Evolutionary conservation across 2,797 vertebrate species (phyloP).

Genomic region (Diplodus sargus): DNA sequence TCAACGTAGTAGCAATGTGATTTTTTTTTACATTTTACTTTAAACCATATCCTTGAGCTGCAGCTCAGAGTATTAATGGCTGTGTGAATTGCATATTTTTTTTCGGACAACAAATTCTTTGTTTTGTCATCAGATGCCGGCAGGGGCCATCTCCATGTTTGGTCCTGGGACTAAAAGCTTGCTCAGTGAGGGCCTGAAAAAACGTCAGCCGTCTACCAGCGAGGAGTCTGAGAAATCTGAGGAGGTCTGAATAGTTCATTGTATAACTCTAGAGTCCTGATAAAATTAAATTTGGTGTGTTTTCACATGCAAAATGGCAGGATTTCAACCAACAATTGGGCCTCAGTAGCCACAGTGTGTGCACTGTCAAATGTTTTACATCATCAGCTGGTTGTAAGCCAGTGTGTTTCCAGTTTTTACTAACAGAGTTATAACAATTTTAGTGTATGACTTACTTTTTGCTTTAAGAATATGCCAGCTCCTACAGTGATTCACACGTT

Average conservation of each 20-base stretch:
- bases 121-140: conserved; percentile 79
- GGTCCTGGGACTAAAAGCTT: conserved; percentile 85
- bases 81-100: not conserved
- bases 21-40: too few species aligned
- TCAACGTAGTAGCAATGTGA: too few species aligned
- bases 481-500: not conserved
- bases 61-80: not conserved
- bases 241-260: conserved; percentile 78
- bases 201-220: conserved; percentile 76
- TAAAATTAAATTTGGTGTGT: conserved; percentile 48
- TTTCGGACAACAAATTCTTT: conserved; percentile 1
- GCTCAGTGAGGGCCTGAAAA: conserved; percentile 82
- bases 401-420: not conserved
- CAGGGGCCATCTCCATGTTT: conserved; percentile 85
- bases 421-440: not conserved
- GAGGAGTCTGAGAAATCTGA: conserved; percentile 82
- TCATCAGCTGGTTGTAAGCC: not conserved
- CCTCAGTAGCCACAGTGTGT: conserved; percentile 4
- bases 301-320: conserved; percentile 36
- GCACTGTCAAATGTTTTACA: not conserved
- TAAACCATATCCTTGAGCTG: too few species aligned
- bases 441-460: not conserved
- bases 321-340: not conserved
- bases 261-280: conserved; percentile 8
- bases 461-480: not conserved